These are phyloP conservation scores for Enteromius afrohamiltoni DNA, from an alignment of 2,797 vertebrate genomes.

Conservation along the genomic window DNA sequence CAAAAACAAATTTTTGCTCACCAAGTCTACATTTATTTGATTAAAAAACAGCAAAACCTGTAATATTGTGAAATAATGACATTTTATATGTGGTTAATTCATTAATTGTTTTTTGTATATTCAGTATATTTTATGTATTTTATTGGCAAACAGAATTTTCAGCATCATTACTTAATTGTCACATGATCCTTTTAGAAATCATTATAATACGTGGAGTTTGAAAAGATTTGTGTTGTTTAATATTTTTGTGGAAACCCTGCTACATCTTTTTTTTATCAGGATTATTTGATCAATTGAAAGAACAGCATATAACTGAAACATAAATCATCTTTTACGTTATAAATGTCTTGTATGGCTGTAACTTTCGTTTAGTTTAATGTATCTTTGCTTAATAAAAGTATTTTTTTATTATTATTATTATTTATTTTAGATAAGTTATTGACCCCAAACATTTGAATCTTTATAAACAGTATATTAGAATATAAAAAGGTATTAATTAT, in stretches of 20 bases:
- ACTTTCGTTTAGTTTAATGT: background rate
- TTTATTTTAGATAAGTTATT: background rate
- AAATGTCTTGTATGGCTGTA: background rate
- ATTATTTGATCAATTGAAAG: background rate
- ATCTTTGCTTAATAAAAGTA: background rate
- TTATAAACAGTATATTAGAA: background rate
- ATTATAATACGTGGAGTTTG: background rate
- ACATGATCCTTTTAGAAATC: background rate
- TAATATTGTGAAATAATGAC: background rate
- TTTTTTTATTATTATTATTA: background rate
- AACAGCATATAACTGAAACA: background rate
- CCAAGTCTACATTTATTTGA: background rate
- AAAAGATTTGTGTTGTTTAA: background rate
- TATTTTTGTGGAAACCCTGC: background rate
- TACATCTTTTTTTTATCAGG: no score
- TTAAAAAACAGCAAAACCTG: background rate
- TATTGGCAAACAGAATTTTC: background rate
- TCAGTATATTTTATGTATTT: background rate
- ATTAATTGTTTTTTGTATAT: background rate
- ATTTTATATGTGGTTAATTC: background rate
- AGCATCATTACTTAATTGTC: background rate
- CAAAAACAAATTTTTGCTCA: background rate
- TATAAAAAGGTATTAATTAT: background rate
- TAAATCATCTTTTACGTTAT: background rate
- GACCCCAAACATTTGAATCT: background rate